These are phyloP conservation scores for Caracal caracal DNA, from an alignment of 2,113 vertebrate species.

Conservation along the genomic window DNA sequence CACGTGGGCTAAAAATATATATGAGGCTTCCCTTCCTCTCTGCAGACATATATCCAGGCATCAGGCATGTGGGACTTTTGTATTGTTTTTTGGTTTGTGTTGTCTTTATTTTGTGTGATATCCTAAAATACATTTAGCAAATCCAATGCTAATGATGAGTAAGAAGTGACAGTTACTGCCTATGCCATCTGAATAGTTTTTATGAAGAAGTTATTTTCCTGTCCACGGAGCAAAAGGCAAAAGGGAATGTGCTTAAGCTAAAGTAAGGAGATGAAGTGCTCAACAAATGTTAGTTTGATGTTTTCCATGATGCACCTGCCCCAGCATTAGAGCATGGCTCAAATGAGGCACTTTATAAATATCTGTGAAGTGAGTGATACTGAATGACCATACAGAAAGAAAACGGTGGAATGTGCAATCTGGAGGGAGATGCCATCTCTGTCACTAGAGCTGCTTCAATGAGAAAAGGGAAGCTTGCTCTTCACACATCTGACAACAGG, in stretches of 20 bases:
- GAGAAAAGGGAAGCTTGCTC: not conserved
- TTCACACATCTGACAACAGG: not conserved
- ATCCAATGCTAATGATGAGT: not conserved
- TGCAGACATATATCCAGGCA: not conserved
- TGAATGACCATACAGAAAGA: not conserved
- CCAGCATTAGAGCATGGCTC: not conserved
- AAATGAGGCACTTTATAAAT: not conserved
- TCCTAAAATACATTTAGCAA: conserved; percentile 1
- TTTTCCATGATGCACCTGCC: not conserved
- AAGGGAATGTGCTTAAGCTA: not conserved
- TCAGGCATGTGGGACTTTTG: not conserved
- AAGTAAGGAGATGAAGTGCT: not conserved
- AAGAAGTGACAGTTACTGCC: not conserved
- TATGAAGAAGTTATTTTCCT: not conserved
- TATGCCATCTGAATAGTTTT: not conserved
- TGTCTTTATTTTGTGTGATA: conserved; percentile 3
- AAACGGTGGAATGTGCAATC: not conserved
- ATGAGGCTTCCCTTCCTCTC: not conserved
- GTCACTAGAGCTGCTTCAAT: not conserved
- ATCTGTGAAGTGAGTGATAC: not conserved
- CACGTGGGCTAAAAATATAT: not conserved
- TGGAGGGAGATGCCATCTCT: not conserved
- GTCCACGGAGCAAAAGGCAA: not conserved
- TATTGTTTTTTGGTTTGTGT: not conserved
- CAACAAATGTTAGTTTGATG: not conserved